A percentile compares a stretch with the other conserved stretches of the same genome.
These are phyloP conservation scores for Lithophane semibrunnea DNA, from an alignment of 2,888 invertebrate genomes.

Conservation along the genomic window DNA sequence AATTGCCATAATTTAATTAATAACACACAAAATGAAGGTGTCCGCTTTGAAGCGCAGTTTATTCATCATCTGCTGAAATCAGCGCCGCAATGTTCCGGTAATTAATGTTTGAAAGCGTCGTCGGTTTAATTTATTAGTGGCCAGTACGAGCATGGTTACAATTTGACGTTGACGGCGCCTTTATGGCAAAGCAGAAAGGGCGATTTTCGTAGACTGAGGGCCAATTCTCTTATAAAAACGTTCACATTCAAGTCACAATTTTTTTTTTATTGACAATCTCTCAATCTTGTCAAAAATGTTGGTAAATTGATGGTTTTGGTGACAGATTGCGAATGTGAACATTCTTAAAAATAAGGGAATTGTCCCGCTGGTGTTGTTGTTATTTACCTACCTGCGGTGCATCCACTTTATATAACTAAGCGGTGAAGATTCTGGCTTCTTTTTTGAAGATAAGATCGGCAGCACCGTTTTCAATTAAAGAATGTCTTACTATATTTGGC, in stretches of 20 bases:
- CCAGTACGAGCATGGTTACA: neutral
- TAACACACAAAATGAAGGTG: constrained; percentile 26
- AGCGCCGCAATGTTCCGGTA: constrained; percentile 55
- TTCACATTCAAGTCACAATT: too few relatives aligned
- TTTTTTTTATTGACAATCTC: too few relatives aligned
- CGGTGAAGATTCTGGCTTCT: constrained; percentile 8
- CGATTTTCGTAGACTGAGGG: too few relatives aligned
- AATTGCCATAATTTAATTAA: constrained; percentile 57
- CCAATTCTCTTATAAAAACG: too few relatives aligned
- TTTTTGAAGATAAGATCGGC: constrained; percentile 13
- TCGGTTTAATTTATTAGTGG: constrained; percentile 46
- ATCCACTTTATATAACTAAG: constrained; percentile 29
- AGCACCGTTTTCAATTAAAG: constrained; percentile 4
- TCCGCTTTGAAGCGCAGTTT: constrained; percentile 35
- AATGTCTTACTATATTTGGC: neutral
- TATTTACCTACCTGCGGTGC: constrained; percentile 3
- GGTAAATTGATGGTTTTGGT: too few relatives aligned
- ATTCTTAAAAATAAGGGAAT: too few relatives aligned
- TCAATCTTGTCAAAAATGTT: too few relatives aligned
- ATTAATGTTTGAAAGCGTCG: constrained; percentile 57
- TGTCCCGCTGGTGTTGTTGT: too few relatives aligned
- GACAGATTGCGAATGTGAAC: too few relatives aligned
- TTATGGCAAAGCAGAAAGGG: too few relatives aligned
- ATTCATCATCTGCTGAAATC: constrained; percentile 52
- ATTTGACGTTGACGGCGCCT: neutral